phyloP scores from a whole-genome alignment of 2,888 invertebrate genomes.

The Ophioninae sp. region DNA sequence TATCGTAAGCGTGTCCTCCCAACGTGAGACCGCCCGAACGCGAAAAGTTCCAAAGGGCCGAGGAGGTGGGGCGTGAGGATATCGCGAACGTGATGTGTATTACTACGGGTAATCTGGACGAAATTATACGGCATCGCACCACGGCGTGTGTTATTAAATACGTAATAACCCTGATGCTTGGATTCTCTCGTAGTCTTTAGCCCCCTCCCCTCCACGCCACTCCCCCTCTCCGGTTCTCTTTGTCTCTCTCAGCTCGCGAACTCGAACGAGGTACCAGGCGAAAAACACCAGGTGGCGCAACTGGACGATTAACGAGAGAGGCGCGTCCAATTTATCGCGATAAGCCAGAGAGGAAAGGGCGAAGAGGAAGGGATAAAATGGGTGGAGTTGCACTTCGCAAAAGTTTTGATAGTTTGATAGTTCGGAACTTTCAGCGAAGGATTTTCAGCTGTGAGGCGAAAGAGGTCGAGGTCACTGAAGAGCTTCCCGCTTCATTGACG shows the following conservation, averaged over 20 bases:
- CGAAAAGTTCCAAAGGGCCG: constrained; percentile 25
- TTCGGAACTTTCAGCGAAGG: constrained; percentile 39
- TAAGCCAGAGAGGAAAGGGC: constrained; percentile 53
- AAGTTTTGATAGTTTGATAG: constrained; percentile 54
- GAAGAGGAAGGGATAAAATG: constrained; percentile 56
- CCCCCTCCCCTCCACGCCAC: constrained; percentile 41
- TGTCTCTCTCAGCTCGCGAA: constrained; percentile 8
- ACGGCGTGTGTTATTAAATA: constrained; percentile 74
- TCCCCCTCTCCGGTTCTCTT: constrained; percentile 37
- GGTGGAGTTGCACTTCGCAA: constrained; percentile 44
- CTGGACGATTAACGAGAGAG: constrained; percentile 63
- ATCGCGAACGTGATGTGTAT: constrained; percentile 27
- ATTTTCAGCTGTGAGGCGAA: constrained; percentile 14
- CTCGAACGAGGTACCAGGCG: constrained; percentile 17
- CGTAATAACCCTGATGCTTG: constrained; percentile 69
- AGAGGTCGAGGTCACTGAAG: constrained; percentile 36
- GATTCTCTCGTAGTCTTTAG: constrained; percentile 30
- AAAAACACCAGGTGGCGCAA: constrained; percentile 61
- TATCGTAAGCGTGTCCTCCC: constrained; percentile 44
- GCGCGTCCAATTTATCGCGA: constrained; percentile 56
- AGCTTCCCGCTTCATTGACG: constrained; percentile 14
- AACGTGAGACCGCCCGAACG: constrained; percentile 42
- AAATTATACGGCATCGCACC: constrained; percentile 63
- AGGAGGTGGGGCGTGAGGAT: constrained; percentile 20
- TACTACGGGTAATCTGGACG: constrained; percentile 57